Evolutionary conservation across 2,888 invertebrate genomes (phyloP), one percentile per base, ranked within the genome.

Genomic region (Pollenia angustigena): DNA sequence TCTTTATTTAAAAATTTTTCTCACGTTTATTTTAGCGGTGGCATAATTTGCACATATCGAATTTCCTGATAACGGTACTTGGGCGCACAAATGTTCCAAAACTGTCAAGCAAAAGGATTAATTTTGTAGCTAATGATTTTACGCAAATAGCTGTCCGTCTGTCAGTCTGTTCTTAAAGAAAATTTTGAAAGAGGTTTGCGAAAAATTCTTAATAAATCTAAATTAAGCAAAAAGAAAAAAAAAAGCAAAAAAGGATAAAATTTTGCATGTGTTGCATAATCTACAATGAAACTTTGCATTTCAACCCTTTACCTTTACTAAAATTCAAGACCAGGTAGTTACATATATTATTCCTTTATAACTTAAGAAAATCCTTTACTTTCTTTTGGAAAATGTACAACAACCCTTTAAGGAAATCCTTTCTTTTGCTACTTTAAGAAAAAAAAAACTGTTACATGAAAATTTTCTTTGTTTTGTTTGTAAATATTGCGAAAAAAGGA

Each of bases 61-160:
- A 78, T 87, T 84, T 68, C 87, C 18, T 74, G 58, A 66, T 75
- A 81, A 62, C 76, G 75, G 54, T 76, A 11, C 75, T 56, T 48
- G 40, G 46, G 11, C 32, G 40, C 69, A 23, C 64, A 74, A 40
- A 72, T 83, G 86, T 87, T 84, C 74, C 81, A 81, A 62, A 48
- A 84, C 46, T 84, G 75, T 83, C 74, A 71, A 75, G 64, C 8
- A 75, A 89, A 89, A 88, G 89, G 88, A 91, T 90, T 89, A 88
- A 72, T 87, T 87, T 82, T 44, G 32, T 52, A 71, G 85, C 85
- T 85, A 87, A 90, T 89, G 88, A 89, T 90, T 89, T 89, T 62
- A 75, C 74, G 87, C 85, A 75, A 72, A 74, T 74, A 66, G 52
- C 71, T 60, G 54, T 60, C 42, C n/a, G 42, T 68, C 42, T 2